A percentile compares a stretch with the other conserved stretches of the same genome.
Evolutionary conservation across 1,140 invertebrate species (phyloP).

Genomic region (Bombus balteatus): DNA sequence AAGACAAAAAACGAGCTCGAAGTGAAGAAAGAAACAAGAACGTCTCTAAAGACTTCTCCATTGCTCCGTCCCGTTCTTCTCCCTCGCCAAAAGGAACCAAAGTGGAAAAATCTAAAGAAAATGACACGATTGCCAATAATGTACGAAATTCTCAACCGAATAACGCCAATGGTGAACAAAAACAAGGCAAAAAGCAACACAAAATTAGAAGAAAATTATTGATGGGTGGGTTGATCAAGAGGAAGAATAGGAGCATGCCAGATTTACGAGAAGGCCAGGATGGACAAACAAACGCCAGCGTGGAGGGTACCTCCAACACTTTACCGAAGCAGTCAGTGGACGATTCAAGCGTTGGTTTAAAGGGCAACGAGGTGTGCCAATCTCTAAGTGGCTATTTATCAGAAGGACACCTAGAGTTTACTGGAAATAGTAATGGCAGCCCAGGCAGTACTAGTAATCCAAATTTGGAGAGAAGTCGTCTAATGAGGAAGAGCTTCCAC

Average conservation of each 20-base stretch:
- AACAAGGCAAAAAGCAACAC: constrained; percentile 93
- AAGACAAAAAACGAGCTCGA: constrained; percentile 90
- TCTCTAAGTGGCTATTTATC: constrained; percentile 92
- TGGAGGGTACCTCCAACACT: constrained; percentile 80
- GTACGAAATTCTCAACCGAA: constrained; percentile 53
- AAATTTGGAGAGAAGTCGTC: constrained; percentile 91
- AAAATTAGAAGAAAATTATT: constrained; percentile 93
- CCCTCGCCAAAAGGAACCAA: constrained; percentile 84
- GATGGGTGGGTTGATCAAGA: constrained; percentile 93
- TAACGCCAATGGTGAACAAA: constrained; percentile 82
- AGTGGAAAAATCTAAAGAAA: constrained; percentile 84
- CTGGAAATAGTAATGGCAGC: constrained; percentile 76
- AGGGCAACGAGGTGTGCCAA: constrained; percentile 83
- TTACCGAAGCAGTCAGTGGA: constrained; percentile 86
- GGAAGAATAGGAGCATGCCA: constrained; percentile 95
- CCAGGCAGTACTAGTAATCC: constrained; percentile 86
- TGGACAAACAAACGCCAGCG: constrained; percentile 69
- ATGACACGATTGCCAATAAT: constrained; percentile 75
- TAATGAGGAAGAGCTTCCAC: constrained; percentile 95
- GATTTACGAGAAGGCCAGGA: constrained; percentile 91
- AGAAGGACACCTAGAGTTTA: constrained; percentile 92
- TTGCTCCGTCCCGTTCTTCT: constrained; percentile 84
- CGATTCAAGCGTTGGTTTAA: constrained; percentile 89
- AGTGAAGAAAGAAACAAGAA: constrained; percentile 92
- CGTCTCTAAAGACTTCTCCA: constrained; percentile 86